phyloP scores from a whole-genome alignment of 2,113 vertebrate species.

The Xyrauchen texanus region DNA sequence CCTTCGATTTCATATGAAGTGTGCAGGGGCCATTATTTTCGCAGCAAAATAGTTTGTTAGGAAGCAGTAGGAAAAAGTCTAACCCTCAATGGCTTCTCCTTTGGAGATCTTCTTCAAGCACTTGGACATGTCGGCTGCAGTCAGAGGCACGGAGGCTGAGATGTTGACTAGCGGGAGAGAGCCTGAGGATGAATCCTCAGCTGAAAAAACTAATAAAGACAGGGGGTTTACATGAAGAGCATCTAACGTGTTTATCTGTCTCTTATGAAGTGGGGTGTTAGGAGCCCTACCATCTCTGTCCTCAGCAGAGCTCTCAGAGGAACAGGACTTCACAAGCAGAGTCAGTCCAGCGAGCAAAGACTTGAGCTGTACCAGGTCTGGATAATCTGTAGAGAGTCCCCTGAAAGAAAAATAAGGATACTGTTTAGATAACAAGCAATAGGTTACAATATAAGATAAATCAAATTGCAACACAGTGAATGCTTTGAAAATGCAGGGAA shows the following conservation, averaged over 20 bases:
- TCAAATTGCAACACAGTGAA: background rate
- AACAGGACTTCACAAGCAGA: conserved; percentile 80
- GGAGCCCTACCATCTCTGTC: conserved; percentile 82
- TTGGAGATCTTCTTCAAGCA: conserved; percentile 90
- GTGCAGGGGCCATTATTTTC: too few species aligned
- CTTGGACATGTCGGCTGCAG: conserved; percentile 84
- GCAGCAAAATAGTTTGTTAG: too few species aligned
- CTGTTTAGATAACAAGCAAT: background rate
- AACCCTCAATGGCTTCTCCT: conserved; percentile 91
- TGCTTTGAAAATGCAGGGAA: background rate
- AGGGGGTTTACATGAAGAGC: background rate
- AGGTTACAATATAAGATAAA: background rate
- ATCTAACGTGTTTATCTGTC: background rate
- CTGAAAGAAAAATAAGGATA: conserved; percentile 63
- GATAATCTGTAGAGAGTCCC: conserved; percentile 88
- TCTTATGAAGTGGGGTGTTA: background rate
- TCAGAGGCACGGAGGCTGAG: conserved; percentile 85
- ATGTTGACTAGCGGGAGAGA: conserved; percentile 90
- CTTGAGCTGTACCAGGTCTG: conserved; percentile 89
- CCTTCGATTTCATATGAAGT: too few species aligned
- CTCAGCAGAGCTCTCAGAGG: conserved; percentile 79
- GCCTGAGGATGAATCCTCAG: conserved; percentile 84
- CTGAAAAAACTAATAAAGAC: background rate
- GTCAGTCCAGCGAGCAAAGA: conserved; percentile 93
- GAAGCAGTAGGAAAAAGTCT: conserved; percentile 37